These are phyloP conservation scores for Pollicipes pollicipes DNA, from an alignment of 1,140 invertebrate genomes.

Conservation along the genomic window DNA sequence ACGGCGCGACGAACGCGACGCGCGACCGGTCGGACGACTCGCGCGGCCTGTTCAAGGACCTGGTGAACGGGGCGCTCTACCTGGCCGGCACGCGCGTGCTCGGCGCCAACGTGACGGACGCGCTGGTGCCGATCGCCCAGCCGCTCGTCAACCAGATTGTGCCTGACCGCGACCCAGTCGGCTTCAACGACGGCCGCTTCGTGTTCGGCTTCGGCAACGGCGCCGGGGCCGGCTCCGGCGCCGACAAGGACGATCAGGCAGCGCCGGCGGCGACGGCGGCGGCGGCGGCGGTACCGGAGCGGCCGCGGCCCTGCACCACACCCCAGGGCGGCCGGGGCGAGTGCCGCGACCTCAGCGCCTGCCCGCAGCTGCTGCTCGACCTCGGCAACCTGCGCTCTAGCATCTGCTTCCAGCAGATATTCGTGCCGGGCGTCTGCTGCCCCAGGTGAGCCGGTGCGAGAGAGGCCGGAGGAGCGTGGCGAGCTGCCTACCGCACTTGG, in stretches of 20 bases:
- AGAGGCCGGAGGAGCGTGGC: constrained; percentile 17
- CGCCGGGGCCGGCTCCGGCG: constrained; percentile 21
- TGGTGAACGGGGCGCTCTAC: constrained; percentile 8
- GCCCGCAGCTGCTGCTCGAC: constrained; percentile 67
- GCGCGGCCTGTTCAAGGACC: constrained; percentile 10
- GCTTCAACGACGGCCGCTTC: constrained; percentile 22
- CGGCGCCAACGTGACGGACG: constrained; percentile 48
- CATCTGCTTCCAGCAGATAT: constrained; percentile 75
- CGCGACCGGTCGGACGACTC: constrained; percentile 12
- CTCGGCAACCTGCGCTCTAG: constrained; percentile 61
- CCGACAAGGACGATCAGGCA: constrained; percentile 15
- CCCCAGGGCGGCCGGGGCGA: constrained; percentile 56
- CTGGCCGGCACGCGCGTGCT: constrained; percentile 6
- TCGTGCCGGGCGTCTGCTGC: constrained; percentile 80
- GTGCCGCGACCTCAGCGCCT: constrained; percentile 72
- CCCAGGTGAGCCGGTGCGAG: constrained; percentile 32
- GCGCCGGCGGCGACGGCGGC: constrained; percentile 12
- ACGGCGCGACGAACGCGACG: no score
- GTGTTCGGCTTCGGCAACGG: constrained; percentile 18
- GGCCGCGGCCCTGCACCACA: constrained; percentile 45
- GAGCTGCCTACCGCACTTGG: no score
- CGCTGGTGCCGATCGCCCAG: constrained; percentile 41
- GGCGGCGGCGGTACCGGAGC: constrained; percentile 20
- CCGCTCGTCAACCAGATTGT: neutral
- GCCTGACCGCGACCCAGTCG: constrained; percentile 28